Evolutionary conservation across 2,113 vertebrate genomes (phyloP).

Genomic region (Takifugu flavidus): DNA sequence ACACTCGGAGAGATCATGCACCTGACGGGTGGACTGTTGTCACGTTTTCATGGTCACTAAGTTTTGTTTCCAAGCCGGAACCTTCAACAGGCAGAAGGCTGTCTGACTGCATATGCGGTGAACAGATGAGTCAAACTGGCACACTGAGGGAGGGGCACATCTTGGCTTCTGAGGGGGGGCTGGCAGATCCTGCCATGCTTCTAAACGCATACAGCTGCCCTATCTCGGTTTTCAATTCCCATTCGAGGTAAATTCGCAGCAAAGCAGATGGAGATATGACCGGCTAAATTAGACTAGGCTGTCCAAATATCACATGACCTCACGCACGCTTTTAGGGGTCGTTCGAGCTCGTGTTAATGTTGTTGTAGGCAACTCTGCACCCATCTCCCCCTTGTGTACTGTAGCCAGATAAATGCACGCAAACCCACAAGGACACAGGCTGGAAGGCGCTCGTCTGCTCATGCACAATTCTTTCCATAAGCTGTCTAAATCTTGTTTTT

Average conservation of each 20-base stretch:
- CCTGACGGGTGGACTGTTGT: too few species aligned
- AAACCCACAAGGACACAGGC: conserved; percentile 31
- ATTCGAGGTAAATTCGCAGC: conserved; percentile 54
- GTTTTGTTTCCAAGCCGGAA: too few species aligned
- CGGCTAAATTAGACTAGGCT: conserved; percentile 64
- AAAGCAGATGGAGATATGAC: conserved; percentile 68
- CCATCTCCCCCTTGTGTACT: conserved; percentile 7
- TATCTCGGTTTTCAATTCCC: conserved; percentile 61
- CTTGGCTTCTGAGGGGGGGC: background rate
- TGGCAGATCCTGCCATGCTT: conserved; percentile 39
- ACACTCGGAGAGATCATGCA: too few species aligned
- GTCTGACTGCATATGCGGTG: too few species aligned
- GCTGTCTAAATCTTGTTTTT: conserved; percentile 30
- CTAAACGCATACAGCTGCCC: conserved; percentile 67
- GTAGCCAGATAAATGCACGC: conserved; percentile 15
- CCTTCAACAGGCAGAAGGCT: too few species aligned
- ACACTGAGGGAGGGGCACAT: conserved; percentile 15
- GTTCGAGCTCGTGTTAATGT: conserved; percentile 51
- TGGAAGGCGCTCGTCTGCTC: conserved; percentile 14
- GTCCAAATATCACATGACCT: conserved; percentile 65
- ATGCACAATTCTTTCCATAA: conserved; percentile 25
- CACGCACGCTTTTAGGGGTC: conserved; percentile 63
- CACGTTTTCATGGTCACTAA: too few species aligned
- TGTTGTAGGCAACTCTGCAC: conserved; percentile 44
- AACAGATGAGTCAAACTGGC: background rate